A percentile compares a stretch with the other conserved stretches of the same genome.
Evolutionary conservation across 2,113 vertebrate species (phyloP).

Genomic region (Carassius gibelio): DNA sequence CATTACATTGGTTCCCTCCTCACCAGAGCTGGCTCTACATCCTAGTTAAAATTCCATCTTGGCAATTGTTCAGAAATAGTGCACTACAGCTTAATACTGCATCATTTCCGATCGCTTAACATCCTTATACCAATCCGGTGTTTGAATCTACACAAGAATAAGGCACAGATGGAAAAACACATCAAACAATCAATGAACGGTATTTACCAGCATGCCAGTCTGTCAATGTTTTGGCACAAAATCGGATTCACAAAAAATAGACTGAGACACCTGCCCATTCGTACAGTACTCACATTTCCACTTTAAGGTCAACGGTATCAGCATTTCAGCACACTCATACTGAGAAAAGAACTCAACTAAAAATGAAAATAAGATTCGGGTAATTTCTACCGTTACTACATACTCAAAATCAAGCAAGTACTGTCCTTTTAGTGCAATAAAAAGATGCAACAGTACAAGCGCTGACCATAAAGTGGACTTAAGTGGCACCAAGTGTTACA

Average conservation of each 20-base stretch:
- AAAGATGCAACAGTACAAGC: slow-evolving; percentile 50
- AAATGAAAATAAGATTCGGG: slow-evolving; percentile 14
- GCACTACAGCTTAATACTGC: slow-evolving; percentile 62
- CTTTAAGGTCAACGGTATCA: slow-evolving; percentile 36
- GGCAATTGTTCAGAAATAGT: slow-evolving; percentile 23
- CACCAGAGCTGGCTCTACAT: slow-evolving; percentile 16
- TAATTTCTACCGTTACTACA: slow-evolving; percentile 29
- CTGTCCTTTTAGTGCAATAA: slow-evolving; percentile 60
- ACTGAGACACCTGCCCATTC: slow-evolving; percentile 33
- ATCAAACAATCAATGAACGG: not conserved
- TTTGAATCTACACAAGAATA: slow-evolving; percentile 70
- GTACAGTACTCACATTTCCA: slow-evolving; percentile 41
- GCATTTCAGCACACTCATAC: slow-evolving; percentile 6
- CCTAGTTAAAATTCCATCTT: slow-evolving; percentile 14
- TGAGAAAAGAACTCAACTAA: slow-evolving; percentile 10
- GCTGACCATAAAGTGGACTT: slow-evolving; percentile 26
- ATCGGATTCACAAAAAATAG: slow-evolving; percentile 50
- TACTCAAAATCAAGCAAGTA: slow-evolving; percentile 37
- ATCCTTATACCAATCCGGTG: slow-evolving; percentile 59
- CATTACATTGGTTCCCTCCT: slow-evolving; percentile 32
- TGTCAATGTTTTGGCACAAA: slow-evolving; percentile 63
- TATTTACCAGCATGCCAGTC: slow-evolving; percentile 31
- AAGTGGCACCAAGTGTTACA: slow-evolving; percentile 33
- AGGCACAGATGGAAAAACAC: slow-evolving; percentile 76
- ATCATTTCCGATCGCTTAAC: slow-evolving; percentile 50